Base-by-base conservation (phyloP, 1,140 invertebrate genomes). In the Harlomillsia oculata region DNA sequence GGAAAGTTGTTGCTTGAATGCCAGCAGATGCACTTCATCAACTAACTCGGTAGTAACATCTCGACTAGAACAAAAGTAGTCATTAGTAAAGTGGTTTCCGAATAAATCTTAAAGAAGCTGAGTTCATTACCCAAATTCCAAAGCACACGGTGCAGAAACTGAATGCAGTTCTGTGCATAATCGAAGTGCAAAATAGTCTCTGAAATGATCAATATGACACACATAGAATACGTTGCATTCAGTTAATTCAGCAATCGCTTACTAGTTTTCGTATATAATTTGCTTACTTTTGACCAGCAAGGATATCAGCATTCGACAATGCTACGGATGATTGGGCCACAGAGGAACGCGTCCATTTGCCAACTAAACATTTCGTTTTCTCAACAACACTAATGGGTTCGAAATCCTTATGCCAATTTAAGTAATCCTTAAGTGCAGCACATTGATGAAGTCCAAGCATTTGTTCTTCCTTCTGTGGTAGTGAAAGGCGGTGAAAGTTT, bases 1-100 rank as follows among this genome's bases (percentile, higher is more conserved):
- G 52, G 56, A 59, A 14, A 63, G 26, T 30, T 59, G 25, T 11
- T 63, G 56, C 14, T 56, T 6, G 29, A 51, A 59, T 25, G 46
- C 56, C 1, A 59, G 16, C n/a, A 37, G n/a, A 21, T 16, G 14
- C 18, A 60, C 32, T 45, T 55, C 39, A 5, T 36, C 4, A 21
- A 51, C 29, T 2, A 43, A 18, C 11, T 53, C n/a, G n/a, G n/a
- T n/a, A n/a, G n/a, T n/a, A n/a, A n/a, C n/a, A n/a, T n/a, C n/a
- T n/a, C n/a, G n/a, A n/a, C n/a, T n/a, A n/a, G n/a, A n/a, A n/a
- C n/a, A n/a, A n/a, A n/a, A n/a, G n/a, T n/a, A n/a, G n/a, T n/a
- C n/a, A n/a, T n/a, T n/a, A n/a, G n/a, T n/a, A n/a, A n/a, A n/a
- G n/a, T n/a, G n/a, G n/a, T n/a, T n/a, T n/a, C n/a, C n/a, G n/a